phyloP scores from a whole-genome alignment of 2,797 vertebrate genomes.

The Muscicapa comitata region DNA sequence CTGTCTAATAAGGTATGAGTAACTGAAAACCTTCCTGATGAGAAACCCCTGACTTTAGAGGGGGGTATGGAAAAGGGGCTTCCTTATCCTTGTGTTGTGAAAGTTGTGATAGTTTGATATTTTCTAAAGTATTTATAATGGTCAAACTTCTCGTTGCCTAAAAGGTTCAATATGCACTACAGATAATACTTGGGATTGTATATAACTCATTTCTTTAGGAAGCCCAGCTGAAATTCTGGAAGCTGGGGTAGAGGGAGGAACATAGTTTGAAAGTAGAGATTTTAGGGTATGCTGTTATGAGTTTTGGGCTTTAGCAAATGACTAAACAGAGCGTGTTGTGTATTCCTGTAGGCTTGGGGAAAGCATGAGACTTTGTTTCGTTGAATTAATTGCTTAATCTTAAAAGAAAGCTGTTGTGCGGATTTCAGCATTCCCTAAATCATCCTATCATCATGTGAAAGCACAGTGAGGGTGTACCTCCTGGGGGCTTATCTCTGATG shows the following conservation, averaged over 20 bases:
- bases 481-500: conserved; percentile 3
- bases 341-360: background rate
- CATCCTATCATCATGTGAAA: background rate
- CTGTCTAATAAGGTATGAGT: background rate
- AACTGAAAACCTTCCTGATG: background rate
- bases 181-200: background rate
- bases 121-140: background rate
- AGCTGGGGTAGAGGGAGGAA: background rate
- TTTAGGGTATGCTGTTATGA: background rate
- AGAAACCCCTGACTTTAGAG: fast-evolving
- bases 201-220: background rate
- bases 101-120: background rate
- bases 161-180: background rate
- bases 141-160: background rate
- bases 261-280: background rate
- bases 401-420: background rate
- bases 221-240: background rate
- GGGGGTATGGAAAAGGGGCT: fast-evolving
- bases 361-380: background rate
- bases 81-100: fast-evolving
- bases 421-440: background rate
- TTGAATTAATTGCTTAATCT: background rate
- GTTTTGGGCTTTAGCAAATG: background rate
- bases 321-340: background rate
- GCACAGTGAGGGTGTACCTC: background rate